Base-by-base conservation (phyloP, 2,888 invertebrate species). In the Noctua comes region DNA sequence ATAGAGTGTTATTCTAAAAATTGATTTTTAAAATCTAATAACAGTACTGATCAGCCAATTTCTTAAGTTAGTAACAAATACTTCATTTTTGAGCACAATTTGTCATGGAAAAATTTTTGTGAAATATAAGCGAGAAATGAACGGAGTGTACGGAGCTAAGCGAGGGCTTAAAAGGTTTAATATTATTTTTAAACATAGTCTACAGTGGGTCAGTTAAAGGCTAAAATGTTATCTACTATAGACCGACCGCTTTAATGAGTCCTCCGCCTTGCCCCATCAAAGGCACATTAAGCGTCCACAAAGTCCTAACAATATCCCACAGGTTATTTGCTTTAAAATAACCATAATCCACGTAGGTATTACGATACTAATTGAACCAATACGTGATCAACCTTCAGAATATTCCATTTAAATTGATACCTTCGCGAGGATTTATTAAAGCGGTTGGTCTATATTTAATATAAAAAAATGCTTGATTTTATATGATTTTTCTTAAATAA, bases 41-140 rank as follows among this genome's bases (percentile, higher is more conserved):
- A n/a, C 48, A n/a, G n/a, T 21, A 46, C 21, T 24, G 27, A 8
- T 43, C 40, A n/a, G 10, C 24, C 21, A 65, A n/a, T 48, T 65
- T 40, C 16, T 77, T n/a, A 43, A 24, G n/a, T 64, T 46, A 51
- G 8, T 64, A 69, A 43, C 51, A 64, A 69, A 69, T 77, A 76
- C 64, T 77, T 77, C n/a, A 54, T 77, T 62, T 78, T 78, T 77
- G 77, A 78, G 78, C 78, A 69, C 43, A 64, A 46, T 46, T 18
- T 65, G 71, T 79, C 66, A 79, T 72, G 66, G 71, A 65, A 10
- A 43, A 21, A 4, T 11, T 21, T 64, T 43, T 18, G 24, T 4
- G 27, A 66, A 7, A 16, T 0, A 72, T 24, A 3, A 54, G 54
- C 8, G 54, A 54, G 24, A 24, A 54, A 54, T 54, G 5, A 59